Conservation (phyloP, 1,140 invertebrate genomes). For the Drosophila elegans region DNA sequence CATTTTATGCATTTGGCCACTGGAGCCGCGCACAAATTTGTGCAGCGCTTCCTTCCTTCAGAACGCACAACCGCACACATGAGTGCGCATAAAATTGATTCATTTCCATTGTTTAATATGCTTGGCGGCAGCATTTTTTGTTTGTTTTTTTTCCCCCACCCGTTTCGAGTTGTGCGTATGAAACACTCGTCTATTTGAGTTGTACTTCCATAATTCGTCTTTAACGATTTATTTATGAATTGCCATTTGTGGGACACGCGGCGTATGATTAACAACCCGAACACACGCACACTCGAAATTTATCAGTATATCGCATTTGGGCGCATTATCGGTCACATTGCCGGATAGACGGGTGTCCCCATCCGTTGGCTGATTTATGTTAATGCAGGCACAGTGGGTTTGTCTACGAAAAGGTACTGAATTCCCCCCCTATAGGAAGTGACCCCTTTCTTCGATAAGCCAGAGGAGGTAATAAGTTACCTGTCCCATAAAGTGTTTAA, state of each 20-base stretch:
- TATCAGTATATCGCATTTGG: conserved; percentile 51
- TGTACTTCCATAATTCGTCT: conserved; percentile 71
- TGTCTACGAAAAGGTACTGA: conserved; percentile 11
- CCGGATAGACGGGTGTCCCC: conserved; percentile 54
- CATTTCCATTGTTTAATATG: conserved; percentile 83
- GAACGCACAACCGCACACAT: conserved; percentile 42
- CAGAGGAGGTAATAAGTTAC: conserved; percentile 14
- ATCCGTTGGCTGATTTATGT: conserved; percentile 39
- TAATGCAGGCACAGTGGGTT: conserved; percentile 13
- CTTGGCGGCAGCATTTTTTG: conserved; percentile 62
- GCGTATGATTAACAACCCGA: conserved; percentile 64
- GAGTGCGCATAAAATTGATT: conserved; percentile 77
- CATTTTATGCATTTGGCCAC: conserved; percentile 81
- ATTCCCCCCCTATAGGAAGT: background rate
- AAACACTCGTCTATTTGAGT: conserved; percentile 42
- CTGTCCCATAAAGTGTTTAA: conserved; percentile 1
- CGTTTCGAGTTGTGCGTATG: conserved; percentile 21
- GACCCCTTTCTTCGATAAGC: conserved; percentile 9
- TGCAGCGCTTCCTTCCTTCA: conserved; percentile 73
- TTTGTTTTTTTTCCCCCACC: conserved; percentile 1
- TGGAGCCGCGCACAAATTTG: conserved; percentile 65
- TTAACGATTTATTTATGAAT: conserved; percentile 77
- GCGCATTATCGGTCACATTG: conserved; percentile 63
- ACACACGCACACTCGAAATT: conserved; percentile 50
- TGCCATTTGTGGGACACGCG: conserved; percentile 41